Evolutionary conservation across 2,888 invertebrate species (phyloP).

Genomic region (Linnaemya tessellans): DNA sequence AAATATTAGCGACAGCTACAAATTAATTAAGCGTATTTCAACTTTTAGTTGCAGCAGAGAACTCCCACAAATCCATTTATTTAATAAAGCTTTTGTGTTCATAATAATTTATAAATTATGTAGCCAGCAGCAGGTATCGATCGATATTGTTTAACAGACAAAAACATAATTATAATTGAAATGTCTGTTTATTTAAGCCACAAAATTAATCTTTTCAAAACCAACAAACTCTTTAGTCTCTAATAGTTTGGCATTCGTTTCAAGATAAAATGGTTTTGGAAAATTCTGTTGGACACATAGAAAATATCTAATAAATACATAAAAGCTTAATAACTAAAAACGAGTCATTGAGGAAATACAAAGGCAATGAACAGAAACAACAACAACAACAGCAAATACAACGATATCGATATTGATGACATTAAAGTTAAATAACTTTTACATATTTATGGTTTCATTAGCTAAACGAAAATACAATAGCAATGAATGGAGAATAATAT

Average conservation of each 20-base stretch:
- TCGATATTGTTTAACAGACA: neutral
- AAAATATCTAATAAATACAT: neutral
- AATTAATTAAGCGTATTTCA: neutral
- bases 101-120: neutral
- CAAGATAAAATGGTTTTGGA: neutral
- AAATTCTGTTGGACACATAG: neutral
- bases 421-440: conserved; percentile 1
- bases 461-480: neutral
- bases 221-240: neutral
- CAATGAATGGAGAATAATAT: neutral
- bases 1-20: neutral
- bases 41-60: neutral
- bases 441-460: neutral
- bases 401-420: neutral
- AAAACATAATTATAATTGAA: conserved; percentile 25
- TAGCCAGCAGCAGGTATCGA: neutral
- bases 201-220: conserved; percentile 32
- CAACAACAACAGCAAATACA: too few species aligned
- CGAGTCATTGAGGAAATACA: neutral
- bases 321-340: neutral
- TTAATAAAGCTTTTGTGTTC: neutral
- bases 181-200: conserved; percentile 18
- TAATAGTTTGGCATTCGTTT: neutral
- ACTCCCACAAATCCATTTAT: neutral
- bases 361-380: neutral